These are phyloP conservation scores for Phrynocephalus vlangalii DNA, from an alignment of 2,797 vertebrate species.

Conservation along the genomic window DNA sequence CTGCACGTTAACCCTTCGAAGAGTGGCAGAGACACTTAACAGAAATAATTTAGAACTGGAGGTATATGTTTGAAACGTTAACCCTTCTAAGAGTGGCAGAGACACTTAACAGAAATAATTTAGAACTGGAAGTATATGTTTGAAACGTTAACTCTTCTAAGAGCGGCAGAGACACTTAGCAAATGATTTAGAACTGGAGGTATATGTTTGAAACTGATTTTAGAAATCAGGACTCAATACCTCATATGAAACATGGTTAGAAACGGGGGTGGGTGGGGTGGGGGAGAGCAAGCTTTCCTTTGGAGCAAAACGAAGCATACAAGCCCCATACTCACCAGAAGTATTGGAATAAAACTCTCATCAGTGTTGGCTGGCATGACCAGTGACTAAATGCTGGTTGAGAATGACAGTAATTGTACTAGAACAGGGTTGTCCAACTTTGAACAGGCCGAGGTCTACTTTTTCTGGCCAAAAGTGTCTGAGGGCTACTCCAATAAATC, in stretches of 20 bases:
- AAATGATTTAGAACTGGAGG: background rate
- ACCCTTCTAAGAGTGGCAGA: background rate
- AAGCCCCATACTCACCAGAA: background rate
- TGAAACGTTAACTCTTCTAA: background rate
- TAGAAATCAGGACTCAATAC: background rate
- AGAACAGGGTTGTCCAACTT: background rate
- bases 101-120: background rate
- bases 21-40: background rate
- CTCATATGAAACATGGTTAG: background rate
- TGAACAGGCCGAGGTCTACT: too few relatives aligned
- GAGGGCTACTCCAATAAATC: too few relatives aligned
- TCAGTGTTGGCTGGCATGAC: background rate
- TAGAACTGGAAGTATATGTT: background rate
- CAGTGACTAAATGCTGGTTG: background rate
- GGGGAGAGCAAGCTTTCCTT: background rate
- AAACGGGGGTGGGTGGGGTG: background rate
- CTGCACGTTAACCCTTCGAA: background rate
- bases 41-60: background rate
- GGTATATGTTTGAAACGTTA: background rate
- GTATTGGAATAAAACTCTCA: background rate
- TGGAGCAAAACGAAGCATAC: background rate
- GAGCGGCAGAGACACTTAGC: background rate
- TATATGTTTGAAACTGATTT: slow-evolving; percentile 5
- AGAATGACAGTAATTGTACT: background rate
- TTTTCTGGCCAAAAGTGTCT: too few relatives aligned